These are phyloP conservation scores for Cistogaster globosa DNA, from an alignment of 2,888 invertebrate species.

Conservation along the genomic window DNA sequence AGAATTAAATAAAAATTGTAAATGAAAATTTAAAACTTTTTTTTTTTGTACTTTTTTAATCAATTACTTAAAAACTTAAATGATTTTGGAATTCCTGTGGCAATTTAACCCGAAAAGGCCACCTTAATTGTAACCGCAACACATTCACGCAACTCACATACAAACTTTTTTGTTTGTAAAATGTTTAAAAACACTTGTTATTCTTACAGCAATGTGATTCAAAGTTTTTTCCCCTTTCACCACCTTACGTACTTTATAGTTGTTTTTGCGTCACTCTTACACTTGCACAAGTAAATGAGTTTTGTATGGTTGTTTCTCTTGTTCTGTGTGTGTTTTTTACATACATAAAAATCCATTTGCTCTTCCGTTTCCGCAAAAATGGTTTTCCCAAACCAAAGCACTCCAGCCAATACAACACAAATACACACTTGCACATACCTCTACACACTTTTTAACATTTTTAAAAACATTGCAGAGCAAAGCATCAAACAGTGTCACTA, in stretches of 20 bases:
- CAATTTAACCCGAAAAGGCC: constrained; percentile 1
- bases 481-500: constrained; percentile 22
- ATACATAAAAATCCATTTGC: constrained; percentile 60
- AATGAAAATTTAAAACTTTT: too few relatives aligned
- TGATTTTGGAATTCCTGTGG: background rate
- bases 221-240: constrained; percentile 2
- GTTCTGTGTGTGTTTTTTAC: constrained; percentile 31
- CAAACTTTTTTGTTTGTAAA: constrained; percentile 15
- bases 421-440: background rate
- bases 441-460: background rate
- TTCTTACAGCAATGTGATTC: constrained; percentile 4
- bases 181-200: constrained; percentile 27
- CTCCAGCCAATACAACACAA: background rate
- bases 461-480: background rate
- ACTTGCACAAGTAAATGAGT: constrained; percentile 10
- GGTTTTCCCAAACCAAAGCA: constrained; percentile 37
- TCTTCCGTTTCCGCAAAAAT: constrained; percentile 63
- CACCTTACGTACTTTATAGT: background rate
- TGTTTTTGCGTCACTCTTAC: constrained; percentile 8
- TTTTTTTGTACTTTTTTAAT: too few relatives aligned
- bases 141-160: background rate
- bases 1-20: too few relatives aligned
- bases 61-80: background rate
- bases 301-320: constrained; percentile 26
- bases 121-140: constrained; percentile 22